Percentiles rank a stretch among this genome's conserved stretches.
phyloP scores from a whole-genome alignment of 2,797 vertebrate species.

The Myotis myotis region DNA sequence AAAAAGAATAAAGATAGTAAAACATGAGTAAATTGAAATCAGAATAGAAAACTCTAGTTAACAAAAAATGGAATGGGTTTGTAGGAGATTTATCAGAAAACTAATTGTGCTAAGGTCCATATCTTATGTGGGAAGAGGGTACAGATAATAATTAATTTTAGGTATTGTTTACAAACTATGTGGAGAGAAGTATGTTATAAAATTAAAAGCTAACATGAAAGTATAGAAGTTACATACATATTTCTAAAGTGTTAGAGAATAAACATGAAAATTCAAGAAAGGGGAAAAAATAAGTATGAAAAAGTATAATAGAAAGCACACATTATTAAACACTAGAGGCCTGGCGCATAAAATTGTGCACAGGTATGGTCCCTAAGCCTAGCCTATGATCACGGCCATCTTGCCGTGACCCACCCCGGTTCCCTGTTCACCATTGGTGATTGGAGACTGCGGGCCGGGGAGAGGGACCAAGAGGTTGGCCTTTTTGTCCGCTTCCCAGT shows the following conservation, averaged over 20 bases:
- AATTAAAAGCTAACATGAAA: not conserved
- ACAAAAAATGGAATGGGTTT: not conserved
- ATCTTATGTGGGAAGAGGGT: not conserved
- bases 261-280: not conserved
- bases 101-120: not conserved
- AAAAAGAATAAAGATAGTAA: not conserved
- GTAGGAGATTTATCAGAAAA: not conserved
- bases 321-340: not conserved
- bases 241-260: not conserved
- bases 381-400: too few relatives aligned
- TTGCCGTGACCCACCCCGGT: rapidly evolving
- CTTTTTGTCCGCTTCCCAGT: rapidly evolving
- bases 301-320: not conserved
- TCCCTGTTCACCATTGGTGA: too few relatives aligned
- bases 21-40: not conserved
- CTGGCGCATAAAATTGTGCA: too few relatives aligned
- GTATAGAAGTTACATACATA: not conserved
- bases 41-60: not conserved
- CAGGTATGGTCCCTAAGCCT: too few relatives aligned
- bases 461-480: too few relatives aligned
- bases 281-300: not conserved
- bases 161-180: not conserved
- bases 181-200: not conserved
- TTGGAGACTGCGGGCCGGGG: rapidly evolving
- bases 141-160: not conserved